phyloP scores from a whole-genome alignment of 2,888 invertebrate species.

The Onchidella celtica region DNA sequence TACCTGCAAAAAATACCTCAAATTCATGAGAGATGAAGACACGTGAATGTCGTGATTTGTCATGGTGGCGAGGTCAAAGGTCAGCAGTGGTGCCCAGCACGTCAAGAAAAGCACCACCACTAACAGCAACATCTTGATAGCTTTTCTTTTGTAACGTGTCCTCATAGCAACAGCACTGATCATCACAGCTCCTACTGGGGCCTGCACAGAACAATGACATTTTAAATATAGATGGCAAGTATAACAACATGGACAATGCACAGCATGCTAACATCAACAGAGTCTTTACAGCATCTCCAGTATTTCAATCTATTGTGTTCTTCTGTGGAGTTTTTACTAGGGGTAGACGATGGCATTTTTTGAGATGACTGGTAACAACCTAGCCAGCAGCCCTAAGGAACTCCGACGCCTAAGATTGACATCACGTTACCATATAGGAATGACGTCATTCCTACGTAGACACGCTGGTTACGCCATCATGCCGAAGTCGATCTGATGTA shows the following conservation, averaged over 20 bases:
- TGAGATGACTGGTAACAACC: too few relatives aligned
- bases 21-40: not conserved
- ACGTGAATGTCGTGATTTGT: slow-evolving; percentile 37
- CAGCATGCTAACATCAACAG: not conserved
- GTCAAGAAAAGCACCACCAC: slow-evolving; percentile 64
- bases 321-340: too few relatives aligned
- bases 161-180: slow-evolving; percentile 53
- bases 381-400: too few relatives aligned
- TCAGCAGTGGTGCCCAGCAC: slow-evolving; percentile 65
- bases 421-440: too few relatives aligned
- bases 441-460: too few relatives aligned
- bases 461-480: too few relatives aligned
- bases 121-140: slow-evolving; percentile 67
- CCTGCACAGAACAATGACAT: not conserved
- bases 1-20: slow-evolving; percentile 30
- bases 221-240: not conserved
- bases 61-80: slow-evolving; percentile 58
- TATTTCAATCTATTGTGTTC: not conserved
- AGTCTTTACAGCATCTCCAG: not conserved
- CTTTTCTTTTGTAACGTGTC: slow-evolving; percentile 62
- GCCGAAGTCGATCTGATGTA: too few relatives aligned
- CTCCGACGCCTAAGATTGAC: too few relatives aligned
- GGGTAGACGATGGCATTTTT: too few relatives aligned
- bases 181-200: slow-evolving; percentile 49
- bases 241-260: not conserved